Evolutionary conservation across 53 echinoderm and acorn worm species (phyloP).

Genomic region (Echinometra lucunter): DNA sequence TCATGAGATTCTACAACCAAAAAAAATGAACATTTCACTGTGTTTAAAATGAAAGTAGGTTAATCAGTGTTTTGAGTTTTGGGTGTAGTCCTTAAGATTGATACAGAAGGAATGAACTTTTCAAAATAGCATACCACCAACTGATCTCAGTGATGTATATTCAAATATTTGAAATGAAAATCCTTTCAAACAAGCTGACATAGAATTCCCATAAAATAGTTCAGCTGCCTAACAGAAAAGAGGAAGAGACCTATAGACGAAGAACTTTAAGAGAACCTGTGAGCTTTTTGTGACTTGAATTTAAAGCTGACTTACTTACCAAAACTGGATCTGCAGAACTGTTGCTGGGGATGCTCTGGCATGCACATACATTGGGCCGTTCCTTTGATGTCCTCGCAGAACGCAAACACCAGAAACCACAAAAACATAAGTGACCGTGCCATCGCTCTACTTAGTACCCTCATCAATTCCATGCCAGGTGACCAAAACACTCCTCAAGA

Average conservation of each 20-base stretch:
- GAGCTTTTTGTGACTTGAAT: neutral
- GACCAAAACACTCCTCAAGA: neutral
- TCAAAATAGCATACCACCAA: neutral
- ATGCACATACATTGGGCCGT: conserved; percentile 58
- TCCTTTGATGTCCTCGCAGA: conserved; percentile 3
- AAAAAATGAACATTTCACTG: no score
- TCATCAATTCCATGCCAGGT: conserved; percentile 46
- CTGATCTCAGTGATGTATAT: neutral
- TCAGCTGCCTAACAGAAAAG: neutral
- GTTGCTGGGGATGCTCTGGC: conserved; percentile 84
- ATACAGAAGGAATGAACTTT: neutral
- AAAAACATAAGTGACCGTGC: conserved; percentile 47
- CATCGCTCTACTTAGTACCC: conserved; percentile 12
- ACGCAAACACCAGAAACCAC: conserved; percentile 57
- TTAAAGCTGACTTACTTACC: conserved; percentile 76
- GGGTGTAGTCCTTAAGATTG: neutral
- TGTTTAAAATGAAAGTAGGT: no score
- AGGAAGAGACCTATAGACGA: neutral
- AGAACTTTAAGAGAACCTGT: neutral
- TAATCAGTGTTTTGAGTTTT: no score
- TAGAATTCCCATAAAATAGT: neutral
- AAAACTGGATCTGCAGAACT: conserved; percentile 87
- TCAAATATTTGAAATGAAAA: neutral
- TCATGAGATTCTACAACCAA: no score
- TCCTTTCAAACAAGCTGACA: no score